Conservation (phyloP, 2,113 vertebrate genomes). For the Notechis scutatus region DNA sequence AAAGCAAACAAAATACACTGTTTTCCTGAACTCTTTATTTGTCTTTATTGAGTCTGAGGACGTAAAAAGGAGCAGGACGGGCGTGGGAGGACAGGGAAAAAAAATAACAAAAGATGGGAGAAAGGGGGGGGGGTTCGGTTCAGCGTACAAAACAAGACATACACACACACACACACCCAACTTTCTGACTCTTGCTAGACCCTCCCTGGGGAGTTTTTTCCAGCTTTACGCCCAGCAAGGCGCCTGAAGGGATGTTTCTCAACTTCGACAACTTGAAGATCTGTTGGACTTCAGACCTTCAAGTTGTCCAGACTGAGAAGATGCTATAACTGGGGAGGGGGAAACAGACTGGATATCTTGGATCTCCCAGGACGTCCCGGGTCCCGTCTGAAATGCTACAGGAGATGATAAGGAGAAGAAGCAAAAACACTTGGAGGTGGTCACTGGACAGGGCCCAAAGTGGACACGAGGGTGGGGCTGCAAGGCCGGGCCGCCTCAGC, state of each 20-base stretch:
- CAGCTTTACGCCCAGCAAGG: not conserved
- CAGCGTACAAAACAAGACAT: not conserved
- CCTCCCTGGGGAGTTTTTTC: not conserved
- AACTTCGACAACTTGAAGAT: not conserved
- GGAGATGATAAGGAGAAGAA: not conserved
- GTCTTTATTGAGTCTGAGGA: not conserved
- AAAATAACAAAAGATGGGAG: not conserved
- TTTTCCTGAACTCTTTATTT: not conserved
- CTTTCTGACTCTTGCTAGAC: not conserved
- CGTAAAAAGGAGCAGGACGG: not conserved
- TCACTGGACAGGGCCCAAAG: not conserved
- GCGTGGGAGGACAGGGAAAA: not conserved
- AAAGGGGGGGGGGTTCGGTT: not conserved
- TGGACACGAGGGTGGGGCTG: not conserved
- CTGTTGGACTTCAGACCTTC: not conserved
- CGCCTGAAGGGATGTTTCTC: not conserved
- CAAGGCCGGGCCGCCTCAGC: conserved; percentile 61
- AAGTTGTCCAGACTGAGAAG: not conserved
- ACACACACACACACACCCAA: no score
- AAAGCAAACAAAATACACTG: not conserved
- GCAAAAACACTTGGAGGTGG: not conserved
- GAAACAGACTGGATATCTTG: not conserved
- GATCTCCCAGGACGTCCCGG: not conserved
- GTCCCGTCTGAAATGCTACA: not conserved
- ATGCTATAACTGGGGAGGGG: not conserved